Evolutionary conservation across 2,888 invertebrate species (phyloP), one percentile per base, ranked within the genome.

Genomic region (Drosophila birchii): DNA sequence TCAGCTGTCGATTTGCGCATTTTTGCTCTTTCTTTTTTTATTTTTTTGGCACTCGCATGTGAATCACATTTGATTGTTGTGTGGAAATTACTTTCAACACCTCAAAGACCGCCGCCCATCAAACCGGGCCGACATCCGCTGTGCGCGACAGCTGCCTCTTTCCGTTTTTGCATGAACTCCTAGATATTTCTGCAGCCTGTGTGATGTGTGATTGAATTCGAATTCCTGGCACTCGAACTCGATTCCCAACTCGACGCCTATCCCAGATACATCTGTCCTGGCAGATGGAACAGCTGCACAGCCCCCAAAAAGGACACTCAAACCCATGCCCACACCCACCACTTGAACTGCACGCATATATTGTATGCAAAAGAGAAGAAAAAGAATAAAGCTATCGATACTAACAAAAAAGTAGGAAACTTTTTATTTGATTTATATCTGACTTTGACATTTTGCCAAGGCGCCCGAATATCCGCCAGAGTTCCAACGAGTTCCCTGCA

Each of bases 171-270:
- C 20, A 38, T 34, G 2, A 0, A 23, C 14, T 8, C 32, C 23
- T 5, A 26, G 63, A 64, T 73, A 72, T 75, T 68, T 69, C 75
- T 59, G 78, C 73, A 75, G 75, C 71, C 69, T n/a, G 29, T 26
- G 45, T 85, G 81, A 85, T 86, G 75, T 83, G 74, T 81, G 81
- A 88, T 88, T 88, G 89, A 83, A 86, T 88, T 86, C 84, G 89
- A 83, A 86, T 88, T 86, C 84, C 80, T 79, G 77, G 75, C 70
- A 78, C 81, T 81, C 74, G 59, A 81, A 71, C 74, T 74, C 69
- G 62, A 73, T 56, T 61, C 70, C 66, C 59, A 66, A 54, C 67
- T 67, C 44, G 62, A 62, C 54, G 75, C 56, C 77, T 54, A 76
- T 44, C 34, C 60, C 77, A 76, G 60, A 63, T 60, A 71, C 38